These are phyloP conservation scores for Hemistola chrysoprasaria DNA, from an alignment of 2,888 invertebrate genomes.

Conservation along the genomic window DNA sequence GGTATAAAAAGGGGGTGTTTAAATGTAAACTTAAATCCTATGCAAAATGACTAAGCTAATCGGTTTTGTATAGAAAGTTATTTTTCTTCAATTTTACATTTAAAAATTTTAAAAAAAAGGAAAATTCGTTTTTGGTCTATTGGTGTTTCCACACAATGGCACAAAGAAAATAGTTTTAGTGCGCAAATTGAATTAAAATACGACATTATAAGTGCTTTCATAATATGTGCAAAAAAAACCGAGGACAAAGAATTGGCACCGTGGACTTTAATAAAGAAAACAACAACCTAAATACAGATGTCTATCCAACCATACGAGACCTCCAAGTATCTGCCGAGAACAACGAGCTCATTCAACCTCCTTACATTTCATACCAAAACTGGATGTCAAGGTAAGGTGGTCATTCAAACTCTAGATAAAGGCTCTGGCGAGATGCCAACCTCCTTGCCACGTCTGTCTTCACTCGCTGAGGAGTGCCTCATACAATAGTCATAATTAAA, in stretches of 20 bases:
- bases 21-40: no score
- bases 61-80: no score
- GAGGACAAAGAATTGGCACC: slow-evolving; percentile 39
- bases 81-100: no score
- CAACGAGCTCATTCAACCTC: slow-evolving; percentile 26
- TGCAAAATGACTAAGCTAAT: no score
- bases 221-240: no score
- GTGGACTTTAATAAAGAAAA: slow-evolving; percentile 56
- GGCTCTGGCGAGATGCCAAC: slow-evolving; percentile 56
- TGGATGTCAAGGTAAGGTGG: slow-evolving; percentile 49
- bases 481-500: slow-evolving; percentile 41
- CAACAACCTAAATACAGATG: slow-evolving; percentile 51
- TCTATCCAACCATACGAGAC: slow-evolving; percentile 39
- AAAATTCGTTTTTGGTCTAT: no score
- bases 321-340: slow-evolving; percentile 37
- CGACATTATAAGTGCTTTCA: no score
- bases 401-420: slow-evolving; percentile 53
- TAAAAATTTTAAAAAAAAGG: no score
- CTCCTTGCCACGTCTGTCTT: slow-evolving; percentile 50
- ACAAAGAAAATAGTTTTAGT: no score
- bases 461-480: slow-evolving; percentile 37
- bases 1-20: no score
- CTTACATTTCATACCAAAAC: slow-evolving; percentile 32
- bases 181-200: no score
- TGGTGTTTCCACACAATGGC: no score